These are phyloP conservation scores for Podotricha telesiphe DNA, from an alignment of 2,888 invertebrate genomes.

Conservation along the genomic window DNA sequence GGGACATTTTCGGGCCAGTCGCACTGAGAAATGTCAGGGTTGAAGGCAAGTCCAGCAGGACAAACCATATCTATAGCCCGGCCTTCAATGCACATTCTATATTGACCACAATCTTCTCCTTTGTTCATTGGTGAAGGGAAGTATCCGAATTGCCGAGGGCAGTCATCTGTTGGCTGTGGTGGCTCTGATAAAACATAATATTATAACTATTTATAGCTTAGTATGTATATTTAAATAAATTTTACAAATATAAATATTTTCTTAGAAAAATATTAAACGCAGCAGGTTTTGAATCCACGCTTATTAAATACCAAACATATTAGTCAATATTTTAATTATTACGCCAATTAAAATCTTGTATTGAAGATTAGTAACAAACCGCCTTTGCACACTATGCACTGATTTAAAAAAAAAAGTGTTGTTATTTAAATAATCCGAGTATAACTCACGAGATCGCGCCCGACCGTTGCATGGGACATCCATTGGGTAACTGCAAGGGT, in stretches of 20 bases:
- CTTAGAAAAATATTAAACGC: too few relatives aligned
- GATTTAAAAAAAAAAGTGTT: too few relatives aligned
- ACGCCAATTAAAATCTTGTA: too few relatives aligned
- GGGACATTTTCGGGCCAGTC: constrained; percentile 93
- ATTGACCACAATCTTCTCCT: constrained; percentile 86
- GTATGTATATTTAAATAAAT: too few relatives aligned
- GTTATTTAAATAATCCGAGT: not conserved
- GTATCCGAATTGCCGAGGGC: constrained; percentile 92
- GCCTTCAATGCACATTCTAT: constrained; percentile 90
- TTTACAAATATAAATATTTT: too few relatives aligned
- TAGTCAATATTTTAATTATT: too few relatives aligned
- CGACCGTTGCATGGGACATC: constrained; percentile 87
- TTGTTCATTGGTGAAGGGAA: constrained; percentile 73
- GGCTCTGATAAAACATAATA: constrained; percentile 76
- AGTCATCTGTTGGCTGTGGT: constrained; percentile 86
- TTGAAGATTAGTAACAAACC: too few relatives aligned
- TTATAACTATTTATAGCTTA: not conserved
- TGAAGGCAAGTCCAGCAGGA: constrained; percentile 90
- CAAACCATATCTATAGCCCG: constrained; percentile 85
- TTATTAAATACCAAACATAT: too few relatives aligned
- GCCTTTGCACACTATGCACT: too few relatives aligned
- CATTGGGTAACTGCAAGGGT: constrained; percentile 89
- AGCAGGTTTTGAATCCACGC: too few relatives aligned
- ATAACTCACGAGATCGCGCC: constrained; percentile 61
- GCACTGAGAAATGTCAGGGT: constrained; percentile 86